phyloP scores from a whole-genome alignment of 2,113 vertebrate species.

The Hyla sarda region DNA sequence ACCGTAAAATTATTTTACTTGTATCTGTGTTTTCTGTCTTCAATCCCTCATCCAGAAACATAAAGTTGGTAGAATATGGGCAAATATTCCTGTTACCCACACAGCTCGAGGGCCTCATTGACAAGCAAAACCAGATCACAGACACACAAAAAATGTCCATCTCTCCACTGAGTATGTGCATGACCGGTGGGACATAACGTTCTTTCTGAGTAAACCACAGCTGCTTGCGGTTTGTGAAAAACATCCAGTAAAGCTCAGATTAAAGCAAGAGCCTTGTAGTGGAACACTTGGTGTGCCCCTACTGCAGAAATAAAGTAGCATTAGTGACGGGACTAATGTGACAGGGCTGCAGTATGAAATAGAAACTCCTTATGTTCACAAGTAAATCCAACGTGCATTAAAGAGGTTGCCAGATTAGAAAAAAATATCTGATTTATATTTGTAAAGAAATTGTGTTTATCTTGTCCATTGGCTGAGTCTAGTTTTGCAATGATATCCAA shows the following conservation, averaged over 20 bases:
- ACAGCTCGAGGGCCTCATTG: background rate
- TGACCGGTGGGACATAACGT: conserved; percentile 41
- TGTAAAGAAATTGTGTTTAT: too few species aligned
- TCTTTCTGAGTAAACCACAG: conserved; percentile 44
- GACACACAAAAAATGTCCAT: conserved; percentile 15
- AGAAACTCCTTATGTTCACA: background rate
- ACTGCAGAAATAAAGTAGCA: conserved; percentile 2
- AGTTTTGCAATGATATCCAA: background rate
- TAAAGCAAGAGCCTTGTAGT: conserved; percentile 26
- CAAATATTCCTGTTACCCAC: background rate
- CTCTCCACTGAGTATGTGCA: background rate
- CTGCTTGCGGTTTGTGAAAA: conserved; percentile 48
- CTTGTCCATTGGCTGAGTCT: background rate
- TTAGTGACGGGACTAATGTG: background rate
- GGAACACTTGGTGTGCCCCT: conserved; percentile 9
- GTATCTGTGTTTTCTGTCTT: background rate
- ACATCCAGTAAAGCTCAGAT: conserved; percentile 40
- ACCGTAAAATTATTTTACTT: background rate
- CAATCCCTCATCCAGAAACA: background rate
- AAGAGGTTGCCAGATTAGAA: background rate
- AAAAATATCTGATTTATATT: background rate
- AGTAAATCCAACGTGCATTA: background rate
- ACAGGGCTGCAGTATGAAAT: background rate
- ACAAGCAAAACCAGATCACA: conserved; percentile 22
- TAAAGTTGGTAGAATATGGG: background rate